These are phyloP conservation scores for Zosterops borbonicus DNA, from an alignment of 2,113 vertebrate species.

Conservation along the genomic window DNA sequence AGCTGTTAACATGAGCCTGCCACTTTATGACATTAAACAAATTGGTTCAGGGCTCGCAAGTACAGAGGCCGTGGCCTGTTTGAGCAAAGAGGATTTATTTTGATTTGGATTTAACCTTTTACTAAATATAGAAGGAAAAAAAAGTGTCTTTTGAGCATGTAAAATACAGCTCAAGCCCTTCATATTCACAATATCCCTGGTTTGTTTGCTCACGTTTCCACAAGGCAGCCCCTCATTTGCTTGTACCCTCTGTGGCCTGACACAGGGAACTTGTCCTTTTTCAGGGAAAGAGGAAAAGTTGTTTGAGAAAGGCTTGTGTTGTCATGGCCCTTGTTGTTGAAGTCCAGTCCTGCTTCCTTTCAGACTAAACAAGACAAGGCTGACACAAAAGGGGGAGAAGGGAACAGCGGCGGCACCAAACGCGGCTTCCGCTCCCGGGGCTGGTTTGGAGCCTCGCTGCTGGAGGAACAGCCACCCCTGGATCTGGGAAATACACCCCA, in stretches of 20 bases:
- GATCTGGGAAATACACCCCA: neutral
- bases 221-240: neutral
- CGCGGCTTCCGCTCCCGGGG: neutral
- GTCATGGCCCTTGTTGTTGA: conserved; percentile 13
- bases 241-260: neutral
- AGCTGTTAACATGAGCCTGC: neutral
- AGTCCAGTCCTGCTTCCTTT: conserved; percentile 40
- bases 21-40: neutral
- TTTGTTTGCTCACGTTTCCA: neutral
- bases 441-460: neutral
- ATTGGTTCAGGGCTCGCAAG: neutral
- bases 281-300: conserved; percentile 25
- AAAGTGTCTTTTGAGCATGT: neutral
- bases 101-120: conserved; percentile 27
- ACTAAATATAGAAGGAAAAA: neutral
- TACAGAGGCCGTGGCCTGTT: neutral
- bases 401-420: neutral
- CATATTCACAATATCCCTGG: neutral
- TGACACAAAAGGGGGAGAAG: conserved; percentile 49
- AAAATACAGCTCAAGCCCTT: neutral
- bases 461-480: neutral
- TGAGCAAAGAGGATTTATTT: conserved; percentile 35
- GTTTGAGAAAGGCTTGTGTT: neutral
- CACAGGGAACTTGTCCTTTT: conserved; percentile 1
- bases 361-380: conserved; percentile 58